phyloP scores from a whole-genome alignment of 1,140 invertebrate genomes.

The Ceratina calcarata region DNA sequence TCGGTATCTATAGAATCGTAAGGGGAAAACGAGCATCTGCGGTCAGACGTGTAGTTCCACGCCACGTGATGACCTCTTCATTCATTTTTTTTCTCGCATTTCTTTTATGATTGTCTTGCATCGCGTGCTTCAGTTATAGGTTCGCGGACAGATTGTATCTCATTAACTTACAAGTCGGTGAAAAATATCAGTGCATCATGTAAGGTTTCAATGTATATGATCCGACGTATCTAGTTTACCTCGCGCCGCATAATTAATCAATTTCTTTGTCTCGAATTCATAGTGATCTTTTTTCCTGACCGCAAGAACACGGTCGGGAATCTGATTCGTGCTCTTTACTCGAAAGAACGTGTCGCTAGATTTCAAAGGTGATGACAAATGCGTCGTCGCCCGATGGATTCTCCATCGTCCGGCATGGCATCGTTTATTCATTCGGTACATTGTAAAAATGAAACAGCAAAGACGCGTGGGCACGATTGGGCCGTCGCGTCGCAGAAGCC shows the following conservation, averaged over 20 bases:
- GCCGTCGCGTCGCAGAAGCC: slow-evolving; percentile 29
- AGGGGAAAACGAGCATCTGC: slow-evolving; percentile 48
- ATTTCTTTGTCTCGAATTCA: no score
- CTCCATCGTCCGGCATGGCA: slow-evolving; percentile 29
- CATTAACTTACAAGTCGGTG: background rate
- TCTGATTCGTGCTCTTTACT: background rate
- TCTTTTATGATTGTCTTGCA: slow-evolving; percentile 35
- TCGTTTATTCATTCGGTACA: slow-evolving; percentile 53
- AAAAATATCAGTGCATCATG: background rate
- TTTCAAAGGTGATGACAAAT: slow-evolving; percentile 41
- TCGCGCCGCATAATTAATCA: background rate
- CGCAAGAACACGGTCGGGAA: slow-evolving; percentile 33
- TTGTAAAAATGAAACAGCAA: slow-evolving; percentile 41
- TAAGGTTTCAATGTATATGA: no score
- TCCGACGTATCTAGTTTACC: background rate
- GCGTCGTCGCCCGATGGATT: slow-evolving; percentile 17
- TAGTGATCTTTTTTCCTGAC: slow-evolving; percentile 66
- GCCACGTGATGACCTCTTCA: slow-evolving; percentile 18
- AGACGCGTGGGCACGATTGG: slow-evolving; percentile 27
- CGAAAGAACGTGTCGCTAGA: slow-evolving; percentile 27
- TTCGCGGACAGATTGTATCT: background rate
- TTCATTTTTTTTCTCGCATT: slow-evolving; percentile 55
- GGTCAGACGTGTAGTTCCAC: background rate
- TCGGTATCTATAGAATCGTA: slow-evolving; percentile 25
- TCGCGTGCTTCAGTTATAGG: background rate